These are phyloP conservation scores for Oceanodroma tethys DNA, from an alignment of 2,113 vertebrate genomes.

Conservation along the genomic window DNA sequence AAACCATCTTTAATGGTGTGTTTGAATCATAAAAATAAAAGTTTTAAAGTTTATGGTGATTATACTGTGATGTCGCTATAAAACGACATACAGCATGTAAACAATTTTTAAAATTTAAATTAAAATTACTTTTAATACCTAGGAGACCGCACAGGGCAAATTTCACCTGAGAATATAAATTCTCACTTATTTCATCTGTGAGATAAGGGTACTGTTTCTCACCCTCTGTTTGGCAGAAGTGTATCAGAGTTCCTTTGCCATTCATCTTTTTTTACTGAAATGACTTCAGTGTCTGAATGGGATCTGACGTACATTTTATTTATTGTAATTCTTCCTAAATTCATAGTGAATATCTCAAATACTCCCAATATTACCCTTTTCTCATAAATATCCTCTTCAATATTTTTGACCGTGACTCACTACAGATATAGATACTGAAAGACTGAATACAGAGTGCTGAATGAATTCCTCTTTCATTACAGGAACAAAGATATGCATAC, in stretches of 20 bases:
- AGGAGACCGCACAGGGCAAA: background rate
- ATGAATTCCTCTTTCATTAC: slow-evolving; percentile 20
- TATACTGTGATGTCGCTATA: background rate
- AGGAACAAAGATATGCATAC: background rate
- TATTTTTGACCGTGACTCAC: background rate
- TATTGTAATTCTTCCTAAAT: background rate
- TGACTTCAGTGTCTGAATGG: background rate
- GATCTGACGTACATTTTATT: background rate
- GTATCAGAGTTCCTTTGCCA: background rate
- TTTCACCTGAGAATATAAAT: background rate
- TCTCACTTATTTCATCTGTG: background rate
- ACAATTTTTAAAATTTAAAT: background rate
- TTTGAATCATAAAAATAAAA: background rate
- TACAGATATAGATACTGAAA: background rate
- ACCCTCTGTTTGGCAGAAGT: background rate
- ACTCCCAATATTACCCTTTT: background rate
- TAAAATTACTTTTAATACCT: fast-evolving
- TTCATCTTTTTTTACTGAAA: background rate
- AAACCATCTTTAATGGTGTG: background rate
- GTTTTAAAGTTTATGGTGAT: background rate
- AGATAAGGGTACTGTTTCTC: background rate
- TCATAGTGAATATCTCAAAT: background rate
- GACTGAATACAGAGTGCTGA: background rate
- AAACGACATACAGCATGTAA: background rate
- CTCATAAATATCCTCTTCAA: background rate